phyloP scores from a whole-genome alignment of 2,888 invertebrate species.

The Taphrorychus bicolor region DNA sequence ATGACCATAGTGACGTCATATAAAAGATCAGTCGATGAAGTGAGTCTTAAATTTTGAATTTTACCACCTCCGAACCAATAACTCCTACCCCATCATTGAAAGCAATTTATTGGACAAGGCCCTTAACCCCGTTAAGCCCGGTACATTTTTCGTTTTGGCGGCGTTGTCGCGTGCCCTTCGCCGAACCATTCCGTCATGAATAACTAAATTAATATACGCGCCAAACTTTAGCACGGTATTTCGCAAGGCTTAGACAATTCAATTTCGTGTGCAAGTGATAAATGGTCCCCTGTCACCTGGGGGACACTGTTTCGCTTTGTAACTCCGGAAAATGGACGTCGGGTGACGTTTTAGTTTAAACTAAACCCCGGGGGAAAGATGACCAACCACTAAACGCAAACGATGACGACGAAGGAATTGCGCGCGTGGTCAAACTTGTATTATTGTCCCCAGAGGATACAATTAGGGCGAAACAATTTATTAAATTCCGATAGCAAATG shows the following conservation, averaged over 20 bases:
- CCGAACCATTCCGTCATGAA: slow-evolving; percentile 30
- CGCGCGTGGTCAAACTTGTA: not conserved
- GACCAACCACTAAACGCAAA: not conserved
- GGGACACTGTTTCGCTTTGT: slow-evolving; percentile 39
- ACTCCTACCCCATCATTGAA: too few species aligned
- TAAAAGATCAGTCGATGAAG: too few species aligned
- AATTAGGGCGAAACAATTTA: not conserved
- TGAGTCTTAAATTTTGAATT: too few species aligned
- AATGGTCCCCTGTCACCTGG: slow-evolving; percentile 41
- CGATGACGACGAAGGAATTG: slow-evolving; percentile 10
- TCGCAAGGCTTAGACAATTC: slow-evolving; percentile 39
- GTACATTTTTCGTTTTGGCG: not conserved
- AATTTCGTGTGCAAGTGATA: slow-evolving; percentile 41
- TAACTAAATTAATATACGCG: slow-evolving; percentile 42
- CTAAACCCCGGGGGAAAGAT: slow-evolving; percentile 8
- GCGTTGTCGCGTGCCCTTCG: not conserved
- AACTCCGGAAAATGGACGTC: slow-evolving; percentile 23
- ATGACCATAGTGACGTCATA: too few species aligned
- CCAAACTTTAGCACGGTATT: slow-evolving; percentile 40
- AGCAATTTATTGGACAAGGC: not conserved
- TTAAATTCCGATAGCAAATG: not conserved
- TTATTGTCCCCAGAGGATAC: not conserved
- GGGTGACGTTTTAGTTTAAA: slow-evolving; percentile 21
- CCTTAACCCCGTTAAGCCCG: not conserved
- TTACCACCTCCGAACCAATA: too few species aligned